Percentiles rank a stretch among this genome's conserved stretches.
Evolutionary conservation across 2,797 vertebrate genomes (phyloP).

Genomic region (Eutrigla gurnardus): DNA sequence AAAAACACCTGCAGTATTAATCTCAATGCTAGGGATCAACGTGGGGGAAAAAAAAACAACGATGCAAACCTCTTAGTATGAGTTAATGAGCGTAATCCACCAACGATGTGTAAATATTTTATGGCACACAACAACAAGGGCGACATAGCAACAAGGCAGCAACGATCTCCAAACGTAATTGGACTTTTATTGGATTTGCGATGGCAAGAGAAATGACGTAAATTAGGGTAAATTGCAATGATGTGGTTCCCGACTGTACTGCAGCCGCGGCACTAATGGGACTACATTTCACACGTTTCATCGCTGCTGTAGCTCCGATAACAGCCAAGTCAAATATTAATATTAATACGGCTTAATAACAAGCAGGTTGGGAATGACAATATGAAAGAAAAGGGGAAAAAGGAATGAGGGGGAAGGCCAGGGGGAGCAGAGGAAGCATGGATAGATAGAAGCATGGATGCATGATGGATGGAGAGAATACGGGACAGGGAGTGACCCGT

Average conservation of each 20-base stretch:
- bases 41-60: neutral
- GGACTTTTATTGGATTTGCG: constrained; percentile 27
- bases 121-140: constrained; percentile 23
- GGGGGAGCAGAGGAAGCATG: too few relatives aligned
- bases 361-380: too few relatives aligned
- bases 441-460: constrained; percentile 24
- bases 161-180: constrained; percentile 19
- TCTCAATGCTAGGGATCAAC: constrained; percentile 34
- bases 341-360: too few relatives aligned
- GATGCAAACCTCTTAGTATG: neutral
- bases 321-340: too few relatives aligned
- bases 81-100: constrained; percentile 33
- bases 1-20: constrained; percentile 40
- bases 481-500: constrained; percentile 52
- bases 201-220: constrained; percentile 14
- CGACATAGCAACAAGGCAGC: constrained; percentile 19
- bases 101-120: constrained; percentile 40
- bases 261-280: neutral
- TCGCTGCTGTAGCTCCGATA: neutral
- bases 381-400: too few relatives aligned
- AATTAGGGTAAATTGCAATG: constrained; percentile 12
- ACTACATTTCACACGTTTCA: neutral
- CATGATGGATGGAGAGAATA: constrained; percentile 30
- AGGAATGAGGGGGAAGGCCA: too few relatives aligned
- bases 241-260: neutral